Evolutionary conservation across 1,140 invertebrate species (phyloP).

Genomic region (Colletes gigas): DNA sequence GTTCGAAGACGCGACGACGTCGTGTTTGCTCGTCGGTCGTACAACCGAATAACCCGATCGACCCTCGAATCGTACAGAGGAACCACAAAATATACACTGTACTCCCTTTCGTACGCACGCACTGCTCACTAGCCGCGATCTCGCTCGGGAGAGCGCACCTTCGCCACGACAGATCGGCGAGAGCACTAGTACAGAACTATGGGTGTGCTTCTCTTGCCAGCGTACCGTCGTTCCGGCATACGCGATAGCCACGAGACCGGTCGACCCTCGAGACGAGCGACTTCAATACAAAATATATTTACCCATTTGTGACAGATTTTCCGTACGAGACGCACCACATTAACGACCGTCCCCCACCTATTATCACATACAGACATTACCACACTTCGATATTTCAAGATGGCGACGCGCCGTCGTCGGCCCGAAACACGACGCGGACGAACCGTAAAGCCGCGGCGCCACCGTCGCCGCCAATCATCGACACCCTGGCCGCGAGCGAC

Average conservation of each 20-base stretch:
- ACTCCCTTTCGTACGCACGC: conserved; percentile 22
- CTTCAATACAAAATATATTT: conserved; percentile 69
- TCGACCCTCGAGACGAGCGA: conserved; percentile 26
- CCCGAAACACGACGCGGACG: conserved; percentile 48
- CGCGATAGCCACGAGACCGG: conserved; percentile 15
- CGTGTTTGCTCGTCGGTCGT: neutral
- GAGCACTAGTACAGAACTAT: conserved; percentile 28
- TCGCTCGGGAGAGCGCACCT: conserved; percentile 51
- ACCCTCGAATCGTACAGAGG: neutral
- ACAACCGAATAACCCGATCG: neutral
- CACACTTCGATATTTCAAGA: conserved; percentile 76
- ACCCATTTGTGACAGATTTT: conserved; percentile 78
- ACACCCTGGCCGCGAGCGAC: too few species aligned
- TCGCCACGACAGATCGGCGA: conserved; percentile 59
- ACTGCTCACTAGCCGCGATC: conserved; percentile 47
- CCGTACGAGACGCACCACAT: conserved; percentile 74
- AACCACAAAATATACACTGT: conserved; percentile 25
- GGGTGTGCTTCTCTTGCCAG: conserved; percentile 52
- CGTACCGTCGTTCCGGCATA: conserved; percentile 7
- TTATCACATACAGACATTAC: conserved; percentile 76
- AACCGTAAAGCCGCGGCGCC: conserved; percentile 45
- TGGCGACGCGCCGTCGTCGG: conserved; percentile 69
- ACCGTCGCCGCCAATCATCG: conserved; percentile 4
- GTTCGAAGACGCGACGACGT: conserved; percentile 3
- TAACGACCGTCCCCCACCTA: conserved; percentile 76